Conservation (phyloP, 2,888 invertebrate species). For the Koerneria pararmatus region DNA sequence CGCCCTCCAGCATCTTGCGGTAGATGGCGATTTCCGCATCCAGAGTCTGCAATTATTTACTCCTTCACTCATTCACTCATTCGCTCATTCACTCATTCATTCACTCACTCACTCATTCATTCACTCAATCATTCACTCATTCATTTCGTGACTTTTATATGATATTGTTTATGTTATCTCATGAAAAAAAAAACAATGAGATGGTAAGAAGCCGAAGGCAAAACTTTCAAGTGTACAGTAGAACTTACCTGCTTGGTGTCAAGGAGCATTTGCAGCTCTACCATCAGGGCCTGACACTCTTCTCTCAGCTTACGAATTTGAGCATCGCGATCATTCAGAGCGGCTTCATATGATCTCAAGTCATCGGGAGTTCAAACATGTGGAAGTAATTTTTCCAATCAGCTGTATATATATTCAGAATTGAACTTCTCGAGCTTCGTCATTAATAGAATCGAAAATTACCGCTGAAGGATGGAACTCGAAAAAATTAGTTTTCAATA, state of each 20-base stretch:
- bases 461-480: not conserved
- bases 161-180: no score
- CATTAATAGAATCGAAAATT: not conserved
- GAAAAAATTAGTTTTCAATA: no score
- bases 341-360: constrained; percentile 59
- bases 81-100: no score
- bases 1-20: constrained; percentile 65
- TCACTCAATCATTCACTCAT: no score
- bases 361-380: not conserved
- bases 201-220: not conserved
- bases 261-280: constrained; percentile 59
- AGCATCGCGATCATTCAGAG: constrained; percentile 54
- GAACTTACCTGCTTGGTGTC: constrained; percentile 62
- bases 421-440: not conserved
- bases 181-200: not conserved
- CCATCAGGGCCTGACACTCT: constrained; percentile 60
- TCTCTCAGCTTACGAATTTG: constrained; percentile 57
- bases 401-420: not conserved
- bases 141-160: no score
- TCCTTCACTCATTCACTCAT: no score
- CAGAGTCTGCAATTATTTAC: constrained; percentile 56
- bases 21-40: constrained; percentile 67
- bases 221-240: not conserved
- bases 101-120: no score
- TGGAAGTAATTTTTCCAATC: not conserved